These are phyloP conservation scores for Cataglyphis altisquamis DNA, from an alignment of 2,888 invertebrate genomes.

Conservation along the genomic window DNA sequence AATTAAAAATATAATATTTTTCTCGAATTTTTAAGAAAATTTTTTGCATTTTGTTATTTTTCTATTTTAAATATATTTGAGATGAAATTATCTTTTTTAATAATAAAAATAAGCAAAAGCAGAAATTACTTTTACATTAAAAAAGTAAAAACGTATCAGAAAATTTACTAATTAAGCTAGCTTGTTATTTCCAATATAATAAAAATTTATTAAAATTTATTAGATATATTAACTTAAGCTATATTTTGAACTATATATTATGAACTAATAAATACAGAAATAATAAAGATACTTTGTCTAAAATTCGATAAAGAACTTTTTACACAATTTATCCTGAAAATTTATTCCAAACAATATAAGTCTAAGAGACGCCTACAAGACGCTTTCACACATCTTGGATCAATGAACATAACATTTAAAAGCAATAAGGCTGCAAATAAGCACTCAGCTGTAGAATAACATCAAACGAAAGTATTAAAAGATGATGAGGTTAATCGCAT, in stretches of 20 bases:
- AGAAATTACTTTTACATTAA: neutral
- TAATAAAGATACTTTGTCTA: neutral
- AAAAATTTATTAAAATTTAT: neutral
- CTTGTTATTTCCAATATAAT: neutral
- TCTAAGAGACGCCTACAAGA: neutral
- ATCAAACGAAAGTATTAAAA: neutral
- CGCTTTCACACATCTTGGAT: slow-evolving; percentile 22
- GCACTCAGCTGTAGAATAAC: neutral
- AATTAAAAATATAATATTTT: neutral
- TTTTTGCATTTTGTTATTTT: neutral
- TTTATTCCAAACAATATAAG: slow-evolving; percentile 19
- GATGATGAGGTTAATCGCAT: slow-evolving; percentile 11
- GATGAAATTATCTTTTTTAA: neutral
- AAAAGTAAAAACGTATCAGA: neutral
- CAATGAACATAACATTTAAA: slow-evolving; percentile 18
- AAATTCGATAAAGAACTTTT: neutral
- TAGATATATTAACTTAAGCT: neutral
- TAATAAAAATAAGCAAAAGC: neutral
- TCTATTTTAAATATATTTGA: neutral
- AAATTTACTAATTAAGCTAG: neutral
- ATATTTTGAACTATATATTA: neutral
- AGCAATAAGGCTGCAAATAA: slow-evolving; percentile 8
- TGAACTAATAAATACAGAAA: neutral
- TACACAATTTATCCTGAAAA: neutral
- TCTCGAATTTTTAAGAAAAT: neutral